These are phyloP conservation scores for Heliconius hewitsoni DNA, from an alignment of 1,140 invertebrate genomes.

Conservation along the genomic window DNA sequence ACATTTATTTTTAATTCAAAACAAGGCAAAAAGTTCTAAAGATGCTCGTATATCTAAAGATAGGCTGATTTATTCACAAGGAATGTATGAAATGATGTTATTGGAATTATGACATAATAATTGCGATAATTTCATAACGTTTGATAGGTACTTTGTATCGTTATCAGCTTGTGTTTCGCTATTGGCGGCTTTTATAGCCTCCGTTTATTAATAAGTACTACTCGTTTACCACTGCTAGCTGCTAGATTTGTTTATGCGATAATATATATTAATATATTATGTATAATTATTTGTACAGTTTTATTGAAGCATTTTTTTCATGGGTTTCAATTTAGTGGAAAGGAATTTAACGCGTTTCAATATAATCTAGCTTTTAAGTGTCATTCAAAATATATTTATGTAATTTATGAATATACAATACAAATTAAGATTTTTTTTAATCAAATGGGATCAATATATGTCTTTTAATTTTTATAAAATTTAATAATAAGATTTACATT, in stretches of 20 bases:
- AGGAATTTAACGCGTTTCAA: no score
- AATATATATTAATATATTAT: neutral
- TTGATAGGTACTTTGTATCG: conserved; percentile 1
- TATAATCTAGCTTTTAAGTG: no score
- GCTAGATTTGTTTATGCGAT: conserved; percentile 9
- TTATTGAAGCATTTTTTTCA: no score
- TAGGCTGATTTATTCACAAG: neutral
- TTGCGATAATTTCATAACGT: conserved; percentile 29
- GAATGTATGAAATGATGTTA: conserved; percentile 2
- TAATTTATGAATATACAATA: no score
- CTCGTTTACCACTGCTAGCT: neutral
- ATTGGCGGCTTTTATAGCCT: conserved; percentile 19
- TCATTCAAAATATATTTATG: no score
- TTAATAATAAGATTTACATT: no score
- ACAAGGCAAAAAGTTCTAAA: neutral
- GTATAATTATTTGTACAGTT: no score
- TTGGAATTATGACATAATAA: conserved; percentile 30
- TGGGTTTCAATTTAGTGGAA: no score
- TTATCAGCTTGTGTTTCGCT: conserved; percentile 23
- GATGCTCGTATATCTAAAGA: neutral
- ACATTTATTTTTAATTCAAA: neutral
- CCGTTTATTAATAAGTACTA: conserved; percentile 15
- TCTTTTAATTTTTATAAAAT: no score
- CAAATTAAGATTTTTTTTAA: no score
- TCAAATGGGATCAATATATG: no score